A percentile compares a stretch with the other conserved stretches of the same genome.
These are phyloP conservation scores for Porites lutea DNA, from an alignment of 64 coral and sea anemone genomes.

Conservation along the genomic window DNA sequence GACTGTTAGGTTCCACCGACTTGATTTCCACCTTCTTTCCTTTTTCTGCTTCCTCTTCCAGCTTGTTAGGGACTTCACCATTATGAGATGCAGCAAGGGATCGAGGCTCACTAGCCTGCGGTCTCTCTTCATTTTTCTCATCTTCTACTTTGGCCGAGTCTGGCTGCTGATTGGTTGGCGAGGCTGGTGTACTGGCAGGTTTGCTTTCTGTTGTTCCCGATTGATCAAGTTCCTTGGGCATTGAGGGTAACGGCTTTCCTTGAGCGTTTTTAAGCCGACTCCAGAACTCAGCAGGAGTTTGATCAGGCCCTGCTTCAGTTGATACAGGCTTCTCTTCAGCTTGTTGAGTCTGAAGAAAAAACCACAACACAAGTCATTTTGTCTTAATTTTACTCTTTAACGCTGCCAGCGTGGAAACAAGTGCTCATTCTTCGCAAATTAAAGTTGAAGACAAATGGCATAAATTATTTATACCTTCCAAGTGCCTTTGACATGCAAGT, in stretches of 20 bases:
- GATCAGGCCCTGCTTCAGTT: slow-evolving; percentile 29
- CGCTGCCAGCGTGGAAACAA: background rate
- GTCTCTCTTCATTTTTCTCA: slow-evolving; percentile 2
- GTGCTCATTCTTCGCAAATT: no score
- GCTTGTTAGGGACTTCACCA: background rate
- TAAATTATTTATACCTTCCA: no score
- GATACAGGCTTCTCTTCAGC: slow-evolving; percentile 13
- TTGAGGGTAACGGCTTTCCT: background rate
- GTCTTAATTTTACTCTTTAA: background rate
- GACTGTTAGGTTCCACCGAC: background rate
- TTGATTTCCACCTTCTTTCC: background rate
- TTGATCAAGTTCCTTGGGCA: background rate
- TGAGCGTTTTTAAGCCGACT: slow-evolving; percentile 38
- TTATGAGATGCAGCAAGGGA: background rate
- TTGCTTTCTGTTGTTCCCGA: slow-evolving; percentile 6
- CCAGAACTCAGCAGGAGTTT: slow-evolving; percentile 63
- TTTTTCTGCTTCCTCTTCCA: background rate
- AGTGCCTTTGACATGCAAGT: no score
- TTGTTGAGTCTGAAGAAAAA: slow-evolving; percentile 1
- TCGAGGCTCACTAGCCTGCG: background rate
- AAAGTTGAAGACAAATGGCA: no score
- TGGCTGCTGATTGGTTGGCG: background rate
- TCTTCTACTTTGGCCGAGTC: slow-evolving; percentile 1
- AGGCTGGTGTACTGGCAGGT: background rate
- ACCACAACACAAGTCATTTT: background rate